Conservation (phyloP, 1,140 invertebrate genomes). For the Sycophaga agraensis region DNA sequence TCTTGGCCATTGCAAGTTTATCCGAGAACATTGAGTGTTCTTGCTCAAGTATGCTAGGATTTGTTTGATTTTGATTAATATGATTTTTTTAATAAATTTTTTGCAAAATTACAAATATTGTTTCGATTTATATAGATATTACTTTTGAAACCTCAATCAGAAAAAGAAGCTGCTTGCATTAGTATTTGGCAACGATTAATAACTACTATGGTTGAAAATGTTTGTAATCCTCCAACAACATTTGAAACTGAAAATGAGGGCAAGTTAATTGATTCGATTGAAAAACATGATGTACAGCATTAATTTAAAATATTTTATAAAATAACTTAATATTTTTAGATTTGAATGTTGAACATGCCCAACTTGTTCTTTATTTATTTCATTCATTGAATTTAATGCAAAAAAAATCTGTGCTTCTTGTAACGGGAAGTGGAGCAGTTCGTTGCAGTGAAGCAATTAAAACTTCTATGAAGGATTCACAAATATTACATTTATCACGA, state of each 20-base stretch:
- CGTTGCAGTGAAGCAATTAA: conserved; percentile 68
- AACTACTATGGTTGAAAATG: conserved; percentile 81
- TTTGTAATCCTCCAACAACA: conserved; percentile 62
- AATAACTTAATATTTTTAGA: conserved; percentile 59
- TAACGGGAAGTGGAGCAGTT: conserved; percentile 71
- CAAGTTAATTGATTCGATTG: conserved; percentile 38
- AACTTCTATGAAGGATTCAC: conserved; percentile 64
- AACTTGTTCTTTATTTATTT: conserved; percentile 89
- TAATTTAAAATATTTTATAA: background rate
- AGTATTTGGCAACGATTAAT: conserved; percentile 88
- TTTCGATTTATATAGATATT: conserved; percentile 62
- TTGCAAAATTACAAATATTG: conserved; percentile 10
- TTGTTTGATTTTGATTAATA: background rate
- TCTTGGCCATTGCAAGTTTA: conserved; percentile 84
- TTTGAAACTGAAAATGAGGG: conserved; percentile 69
- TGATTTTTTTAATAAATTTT: conserved; percentile 1
- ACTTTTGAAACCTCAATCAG: conserved; percentile 77
- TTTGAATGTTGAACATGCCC: conserved; percentile 94
- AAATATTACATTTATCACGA: conserved; percentile 80
- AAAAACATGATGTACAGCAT: conserved; percentile 9
- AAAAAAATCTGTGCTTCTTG: conserved; percentile 89
- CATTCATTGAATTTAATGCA: conserved; percentile 94
- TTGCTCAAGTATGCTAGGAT: conserved; percentile 65
- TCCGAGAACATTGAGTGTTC: conserved; percentile 79
- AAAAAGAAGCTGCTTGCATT: conserved; percentile 85